Evolutionary conservation across 1,140 invertebrate species (phyloP).

Genomic region (Vanessa tameamea): DNA sequence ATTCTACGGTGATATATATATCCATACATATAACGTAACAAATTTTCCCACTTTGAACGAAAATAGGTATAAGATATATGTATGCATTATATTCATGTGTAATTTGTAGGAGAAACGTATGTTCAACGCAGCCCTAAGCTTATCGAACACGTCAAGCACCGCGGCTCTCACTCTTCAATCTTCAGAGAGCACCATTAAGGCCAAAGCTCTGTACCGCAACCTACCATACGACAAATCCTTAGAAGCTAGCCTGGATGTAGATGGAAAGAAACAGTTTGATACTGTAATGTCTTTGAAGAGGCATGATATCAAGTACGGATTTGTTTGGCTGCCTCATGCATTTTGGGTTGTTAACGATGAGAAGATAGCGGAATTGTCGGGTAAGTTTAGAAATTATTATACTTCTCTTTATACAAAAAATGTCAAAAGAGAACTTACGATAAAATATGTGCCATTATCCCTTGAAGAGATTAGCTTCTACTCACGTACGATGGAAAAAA

Average conservation of each 20-base stretch:
- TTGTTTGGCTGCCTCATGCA: conserved; percentile 83
- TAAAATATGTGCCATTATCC: too few species aligned
- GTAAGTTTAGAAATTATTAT: conserved; percentile 66
- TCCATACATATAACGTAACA: too few species aligned
- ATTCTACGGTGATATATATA: too few species aligned
- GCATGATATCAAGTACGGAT: conserved; percentile 83
- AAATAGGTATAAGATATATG: too few species aligned
- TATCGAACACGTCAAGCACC: conserved; percentile 64
- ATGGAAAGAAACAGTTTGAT: conserved; percentile 86
- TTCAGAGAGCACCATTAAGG: conserved; percentile 83
- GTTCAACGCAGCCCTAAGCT: conserved; percentile 65
- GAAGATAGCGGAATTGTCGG: conserved; percentile 83
- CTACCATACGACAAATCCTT: conserved; percentile 83
- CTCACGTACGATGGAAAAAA: too few species aligned
- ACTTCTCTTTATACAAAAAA: background rate
- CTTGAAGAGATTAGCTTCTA: too few species aligned
- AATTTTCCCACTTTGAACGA: too few species aligned
- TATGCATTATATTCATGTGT: background rate
- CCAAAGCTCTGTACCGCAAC: conserved; percentile 84
- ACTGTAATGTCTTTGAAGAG: conserved; percentile 76
- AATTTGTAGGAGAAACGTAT: conserved; percentile 72
- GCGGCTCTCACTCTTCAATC: conserved; percentile 83
- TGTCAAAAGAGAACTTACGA: too few species aligned
- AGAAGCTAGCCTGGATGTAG: conserved; percentile 85
- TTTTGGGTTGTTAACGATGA: conserved; percentile 85